Base-by-base conservation (phyloP, 2,113 vertebrate species). In the Anhinga rufa region DNA sequence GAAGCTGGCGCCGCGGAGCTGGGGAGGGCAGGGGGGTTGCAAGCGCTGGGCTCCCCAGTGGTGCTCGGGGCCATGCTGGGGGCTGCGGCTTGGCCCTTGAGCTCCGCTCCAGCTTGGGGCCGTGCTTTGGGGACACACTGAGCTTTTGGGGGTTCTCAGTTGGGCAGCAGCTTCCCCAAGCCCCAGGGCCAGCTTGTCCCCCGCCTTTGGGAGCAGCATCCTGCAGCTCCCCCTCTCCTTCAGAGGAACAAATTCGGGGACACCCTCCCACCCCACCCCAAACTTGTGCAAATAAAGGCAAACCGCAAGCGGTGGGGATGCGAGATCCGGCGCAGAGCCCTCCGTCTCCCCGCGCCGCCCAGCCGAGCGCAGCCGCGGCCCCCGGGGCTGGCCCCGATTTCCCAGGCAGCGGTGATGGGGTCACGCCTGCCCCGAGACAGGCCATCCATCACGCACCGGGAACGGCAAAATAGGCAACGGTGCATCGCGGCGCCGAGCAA, bases 1-100 rank as follows among this genome's bases (percentile, higher is more conserved):
- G 34, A 6, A 61, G 3, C 14, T 1, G 3, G 44, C 61, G 44
- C 32, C 1, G 0, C 0, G 1, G 48, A 58, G 65, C n/a, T 8
- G 10, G 44, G n/a, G 5, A 20, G 7, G 25, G 38, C 11, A 31
- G 14, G 7, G 8, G 8, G 10, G 1, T 1, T 40, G 46, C 26
- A 32, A 38, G 29, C 17, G 14, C 71, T 3, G 1, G 18, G 26
- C 17, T 29, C 25, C 17, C 49, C 10, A 0, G 16, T 2, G 9
- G 22, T 42, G 42, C 49, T 65, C 3, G 2, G 28, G 26, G 48
- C 48, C 4, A 0, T 14, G 38, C 31, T 25, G 36, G 36, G 17
- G 15, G 11, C 17, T 75, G 48, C 3, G 4, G 17, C 34, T 80
- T 26, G 18, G 18, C 34, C 31, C 11, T n/a, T 32, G 9, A 14